A percentile compares a stretch with the other conserved stretches of the same genome.
These are phyloP conservation scores for Xerus inauris DNA, from an alignment of 2,113 vertebrate species.

Conservation along the genomic window DNA sequence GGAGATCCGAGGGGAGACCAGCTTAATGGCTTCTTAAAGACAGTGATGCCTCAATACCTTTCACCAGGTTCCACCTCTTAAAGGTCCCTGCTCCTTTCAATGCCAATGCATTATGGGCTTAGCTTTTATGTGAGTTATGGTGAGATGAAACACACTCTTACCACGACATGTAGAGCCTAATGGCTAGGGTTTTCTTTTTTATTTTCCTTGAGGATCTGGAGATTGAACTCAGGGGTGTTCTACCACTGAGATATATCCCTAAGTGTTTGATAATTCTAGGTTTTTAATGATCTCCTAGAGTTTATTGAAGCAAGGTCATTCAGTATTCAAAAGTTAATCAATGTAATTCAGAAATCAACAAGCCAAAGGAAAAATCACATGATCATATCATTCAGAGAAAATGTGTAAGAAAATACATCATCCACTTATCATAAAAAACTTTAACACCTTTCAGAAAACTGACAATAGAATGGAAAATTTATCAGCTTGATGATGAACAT, in stretches of 20 bases:
- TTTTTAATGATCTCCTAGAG: neutral
- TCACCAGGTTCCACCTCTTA: neutral
- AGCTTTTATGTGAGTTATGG: neutral
- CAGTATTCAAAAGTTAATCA: neutral
- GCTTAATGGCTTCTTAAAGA: too few species aligned
- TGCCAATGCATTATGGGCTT: too few species aligned
- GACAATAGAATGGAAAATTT: neutral
- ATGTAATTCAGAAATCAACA: neutral
- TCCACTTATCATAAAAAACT: neutral
- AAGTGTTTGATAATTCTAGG: neutral
- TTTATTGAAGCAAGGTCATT: neutral
- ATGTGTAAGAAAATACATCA: neutral
- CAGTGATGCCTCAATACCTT: accelerated
- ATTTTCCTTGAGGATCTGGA: too few species aligned
- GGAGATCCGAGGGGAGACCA: neutral
- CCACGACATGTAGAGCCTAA: neutral
- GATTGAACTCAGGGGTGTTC: too few species aligned
- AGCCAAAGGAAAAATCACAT: neutral
- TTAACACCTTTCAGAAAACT: neutral
- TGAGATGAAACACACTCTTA: neutral
- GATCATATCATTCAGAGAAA: neutral
- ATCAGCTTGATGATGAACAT: neutral
- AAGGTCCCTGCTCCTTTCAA: neutral
- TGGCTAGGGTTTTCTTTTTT: neutral
- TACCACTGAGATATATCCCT: too few species aligned